Base-by-base conservation (phyloP, 1,140 invertebrate species). In the Monomorium pharaonis region DNA sequence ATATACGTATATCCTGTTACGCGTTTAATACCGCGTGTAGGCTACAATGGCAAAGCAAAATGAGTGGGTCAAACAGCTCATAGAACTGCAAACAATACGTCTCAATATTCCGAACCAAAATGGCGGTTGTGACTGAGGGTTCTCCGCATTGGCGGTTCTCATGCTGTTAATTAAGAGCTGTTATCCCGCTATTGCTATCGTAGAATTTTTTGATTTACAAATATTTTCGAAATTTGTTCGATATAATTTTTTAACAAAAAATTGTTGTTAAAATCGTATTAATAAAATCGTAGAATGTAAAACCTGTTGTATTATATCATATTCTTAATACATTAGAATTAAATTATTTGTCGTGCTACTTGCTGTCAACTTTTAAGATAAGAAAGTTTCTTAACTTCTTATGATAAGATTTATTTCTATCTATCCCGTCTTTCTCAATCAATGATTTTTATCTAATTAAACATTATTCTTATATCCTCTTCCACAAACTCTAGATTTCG, bases 11-110 rank as follows among this genome's bases (percentile, higher is more conserved):
- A 72, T 72, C 67, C 67, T 58, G 51, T 72, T 83, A 58, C 65
- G 30, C n/a, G 78, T 42, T 58, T 83, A 70, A 70, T 70, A n/a
- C n/a, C 24, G 6, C 67, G 37, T 58, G 65, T 65, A 65, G 9
- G 27, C 16, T 21, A 62, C 7, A 49, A 14, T n/a, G 12, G 37
- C 21, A 44, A 47, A 74, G 51, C 30, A 24, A 81, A 81, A 81
- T 44, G 37, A 72, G 51, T 27, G 21, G 16, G 33, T 58, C 65
- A 42, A 49, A 58, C 16, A 18, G 16, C 2, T 70, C 10, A 10
- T 54, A 30, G 12, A 72, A 56, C 6, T 81, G 24, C 33, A 30
- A 58, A 58, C 37, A 33, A 83, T 72, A 44, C 18, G 9, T 14
- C 3, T 54, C 62, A 18, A 18, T 56, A 37, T 21, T 18, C 16